Conservation (phyloP, 2,888 invertebrate species). For the Myopa testacea region DNA sequence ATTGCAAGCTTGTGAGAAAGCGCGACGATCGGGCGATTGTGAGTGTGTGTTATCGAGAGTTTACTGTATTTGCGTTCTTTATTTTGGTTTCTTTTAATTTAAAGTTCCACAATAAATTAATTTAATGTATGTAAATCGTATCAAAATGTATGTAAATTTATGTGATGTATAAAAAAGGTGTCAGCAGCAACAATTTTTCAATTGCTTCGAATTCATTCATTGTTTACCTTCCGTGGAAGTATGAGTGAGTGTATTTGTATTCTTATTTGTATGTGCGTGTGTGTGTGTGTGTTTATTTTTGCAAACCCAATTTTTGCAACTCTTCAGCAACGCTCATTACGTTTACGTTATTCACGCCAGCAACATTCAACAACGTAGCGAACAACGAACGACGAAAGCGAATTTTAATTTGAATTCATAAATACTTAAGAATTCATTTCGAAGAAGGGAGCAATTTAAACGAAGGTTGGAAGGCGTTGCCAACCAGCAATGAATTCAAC, state of each 20-base stretch:
- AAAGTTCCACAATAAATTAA: background rate
- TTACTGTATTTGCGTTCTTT: background rate
- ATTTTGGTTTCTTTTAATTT: background rate
- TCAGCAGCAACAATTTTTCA: background rate
- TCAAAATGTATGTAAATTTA: background rate
- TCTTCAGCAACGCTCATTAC: slow-evolving; percentile 24
- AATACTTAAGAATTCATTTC: background rate
- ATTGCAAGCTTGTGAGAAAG: background rate
- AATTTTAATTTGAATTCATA: background rate
- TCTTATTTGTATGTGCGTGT: background rate
- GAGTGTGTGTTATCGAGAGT: background rate
- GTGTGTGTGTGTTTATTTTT: background rate
- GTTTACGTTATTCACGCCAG: slow-evolving; percentile 15
- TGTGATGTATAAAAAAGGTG: background rate
- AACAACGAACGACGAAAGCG: background rate
- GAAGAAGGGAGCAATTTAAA: background rate
- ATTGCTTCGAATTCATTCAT: background rate
- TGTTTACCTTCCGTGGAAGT: background rate
- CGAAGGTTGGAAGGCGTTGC: background rate
- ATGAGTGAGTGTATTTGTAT: background rate
- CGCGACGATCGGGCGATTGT: background rate
- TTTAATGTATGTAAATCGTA: background rate
- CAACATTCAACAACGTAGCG: slow-evolving; percentile 15
- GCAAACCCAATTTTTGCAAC: background rate
- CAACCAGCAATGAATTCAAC: slow-evolving; percentile 6